Percentiles rank a stretch among this genome's conserved stretches.
Evolutionary conservation across 2,113 vertebrate species (phyloP).

Genomic region (Peromyscus leucopus): DNA sequence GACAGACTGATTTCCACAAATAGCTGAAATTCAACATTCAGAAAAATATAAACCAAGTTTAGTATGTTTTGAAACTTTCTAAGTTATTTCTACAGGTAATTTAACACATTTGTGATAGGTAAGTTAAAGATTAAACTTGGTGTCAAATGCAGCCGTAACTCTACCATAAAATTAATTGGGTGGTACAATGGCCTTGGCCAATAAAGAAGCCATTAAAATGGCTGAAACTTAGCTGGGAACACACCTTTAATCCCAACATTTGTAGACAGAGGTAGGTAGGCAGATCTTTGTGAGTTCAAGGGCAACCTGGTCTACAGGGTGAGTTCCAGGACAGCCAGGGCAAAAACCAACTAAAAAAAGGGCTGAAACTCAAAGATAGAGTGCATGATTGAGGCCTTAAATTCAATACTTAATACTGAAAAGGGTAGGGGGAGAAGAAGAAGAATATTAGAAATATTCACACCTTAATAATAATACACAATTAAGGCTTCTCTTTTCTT

Average conservation of each 20-base stretch:
- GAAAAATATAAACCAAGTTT: neutral
- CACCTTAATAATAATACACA: conserved; percentile 9
- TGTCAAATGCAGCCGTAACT: neutral
- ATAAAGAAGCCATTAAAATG: neutral
- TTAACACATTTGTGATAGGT: neutral
- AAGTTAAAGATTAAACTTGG: neutral
- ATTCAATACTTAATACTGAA: neutral
- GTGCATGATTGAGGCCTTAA: neutral
- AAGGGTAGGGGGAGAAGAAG: neutral
- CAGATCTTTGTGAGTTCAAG: neutral
- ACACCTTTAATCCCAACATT: neutral
- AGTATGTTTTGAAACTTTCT: neutral
- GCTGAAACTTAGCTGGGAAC: neutral
- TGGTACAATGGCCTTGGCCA: neutral
- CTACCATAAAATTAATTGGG: neutral
- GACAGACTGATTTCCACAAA: neutral
- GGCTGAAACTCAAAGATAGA: neutral
- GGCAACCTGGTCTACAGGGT: no score
- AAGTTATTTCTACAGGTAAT: neutral
- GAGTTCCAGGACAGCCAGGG: neutral
- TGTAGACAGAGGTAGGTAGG: no score
- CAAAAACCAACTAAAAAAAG: neutral
- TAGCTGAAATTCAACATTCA: neutral
- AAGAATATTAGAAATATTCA: neutral
- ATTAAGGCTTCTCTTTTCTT: neutral